Evolutionary conservation across 2,797 vertebrate species (phyloP).

Genomic region (Sternotherus odoratus): DNA sequence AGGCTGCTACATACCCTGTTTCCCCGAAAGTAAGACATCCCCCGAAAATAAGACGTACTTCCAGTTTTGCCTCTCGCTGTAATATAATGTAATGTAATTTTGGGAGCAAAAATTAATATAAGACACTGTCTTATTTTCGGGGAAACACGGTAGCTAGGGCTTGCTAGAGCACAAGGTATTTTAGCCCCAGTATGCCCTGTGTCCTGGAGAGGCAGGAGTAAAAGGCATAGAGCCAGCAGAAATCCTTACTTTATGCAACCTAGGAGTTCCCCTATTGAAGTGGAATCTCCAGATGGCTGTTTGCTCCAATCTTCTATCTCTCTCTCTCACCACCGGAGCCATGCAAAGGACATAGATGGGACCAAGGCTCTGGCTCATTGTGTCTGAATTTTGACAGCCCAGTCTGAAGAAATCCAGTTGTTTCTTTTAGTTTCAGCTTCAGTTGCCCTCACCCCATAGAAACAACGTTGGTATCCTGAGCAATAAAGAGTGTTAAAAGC

Average conservation of each 20-base stretch:
- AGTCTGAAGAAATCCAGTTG: constrained; percentile 23
- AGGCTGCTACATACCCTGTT: accelerated
- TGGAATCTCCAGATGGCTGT: background rate
- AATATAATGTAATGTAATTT: too few species aligned
- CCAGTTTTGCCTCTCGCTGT: too few species aligned
- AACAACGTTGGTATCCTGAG: constrained; percentile 38
- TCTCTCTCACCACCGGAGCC: background rate
- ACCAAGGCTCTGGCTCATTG: background rate
- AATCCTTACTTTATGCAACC: background rate
- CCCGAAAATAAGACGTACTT: too few species aligned
- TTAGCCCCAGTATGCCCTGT: accelerated
- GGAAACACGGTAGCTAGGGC: too few species aligned
- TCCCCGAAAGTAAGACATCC: too few species aligned
- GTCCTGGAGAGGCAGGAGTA: background rate
- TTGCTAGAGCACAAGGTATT: background rate
- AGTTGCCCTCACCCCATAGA: constrained; percentile 37
- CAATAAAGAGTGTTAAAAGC: constrained; percentile 5
- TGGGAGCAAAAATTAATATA: too few species aligned
- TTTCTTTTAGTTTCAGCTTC: constrained; percentile 20
- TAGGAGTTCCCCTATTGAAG: background rate
- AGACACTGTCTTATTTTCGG: too few species aligned
- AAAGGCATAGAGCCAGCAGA: background rate
- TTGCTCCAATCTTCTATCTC: background rate
- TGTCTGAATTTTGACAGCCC: constrained; percentile 27
- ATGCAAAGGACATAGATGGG: accelerated